A percentile compares a stretch with the other conserved stretches of the same genome.
These are phyloP conservation scores for Drosophila subquinaria DNA, from an alignment of 2,888 invertebrate genomes.

Conservation along the genomic window DNA sequence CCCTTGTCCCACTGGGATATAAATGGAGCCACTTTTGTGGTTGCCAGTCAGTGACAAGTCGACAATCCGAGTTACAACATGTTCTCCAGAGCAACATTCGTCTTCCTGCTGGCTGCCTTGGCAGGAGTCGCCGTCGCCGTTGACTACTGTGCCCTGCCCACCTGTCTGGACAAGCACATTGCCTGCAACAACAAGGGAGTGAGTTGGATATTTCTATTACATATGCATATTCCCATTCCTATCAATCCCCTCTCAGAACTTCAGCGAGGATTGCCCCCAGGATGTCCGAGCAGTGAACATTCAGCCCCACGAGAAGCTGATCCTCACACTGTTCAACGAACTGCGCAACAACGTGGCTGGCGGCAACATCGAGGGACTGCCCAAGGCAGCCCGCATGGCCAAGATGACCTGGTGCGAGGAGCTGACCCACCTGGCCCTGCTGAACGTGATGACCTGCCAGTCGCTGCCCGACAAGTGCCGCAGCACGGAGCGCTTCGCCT, in stretches of 20 bases:
- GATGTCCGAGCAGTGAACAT: slow-evolving; percentile 45
- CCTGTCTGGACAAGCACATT: slow-evolving; percentile 65
- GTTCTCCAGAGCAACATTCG: background rate
- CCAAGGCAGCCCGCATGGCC: slow-evolving; percentile 65
- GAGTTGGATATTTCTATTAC: slow-evolving; percentile 1
- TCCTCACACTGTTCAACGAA: slow-evolving; percentile 56
- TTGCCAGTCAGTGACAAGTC: background rate
- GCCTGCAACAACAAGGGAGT: slow-evolving; percentile 68
- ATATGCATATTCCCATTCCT: too few relatives aligned
- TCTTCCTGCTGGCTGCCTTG: slow-evolving; percentile 22
- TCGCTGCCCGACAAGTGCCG: slow-evolving; percentile 63
- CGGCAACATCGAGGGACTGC: slow-evolving; percentile 48
- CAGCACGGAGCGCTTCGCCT: slow-evolving; percentile 65
- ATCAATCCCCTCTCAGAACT: slow-evolving; percentile 34
- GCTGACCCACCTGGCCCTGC: slow-evolving; percentile 53
- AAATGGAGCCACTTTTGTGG: slow-evolving; percentile 6
- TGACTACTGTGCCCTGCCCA: slow-evolving; percentile 62
- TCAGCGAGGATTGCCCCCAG: slow-evolving; percentile 53
- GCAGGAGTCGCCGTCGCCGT: slow-evolving; percentile 28
- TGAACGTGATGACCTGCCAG: slow-evolving; percentile 65
- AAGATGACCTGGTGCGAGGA: slow-evolving; percentile 69
- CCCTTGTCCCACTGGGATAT: background rate
- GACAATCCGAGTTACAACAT: background rate
- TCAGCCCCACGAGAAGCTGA: slow-evolving; percentile 49
- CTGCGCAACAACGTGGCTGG: slow-evolving; percentile 58